Percentiles rank a stretch among this genome's conserved stretches.
phyloP scores from a whole-genome alignment of 2,888 invertebrate genomes.

The Eupeodes luniger region DNA sequence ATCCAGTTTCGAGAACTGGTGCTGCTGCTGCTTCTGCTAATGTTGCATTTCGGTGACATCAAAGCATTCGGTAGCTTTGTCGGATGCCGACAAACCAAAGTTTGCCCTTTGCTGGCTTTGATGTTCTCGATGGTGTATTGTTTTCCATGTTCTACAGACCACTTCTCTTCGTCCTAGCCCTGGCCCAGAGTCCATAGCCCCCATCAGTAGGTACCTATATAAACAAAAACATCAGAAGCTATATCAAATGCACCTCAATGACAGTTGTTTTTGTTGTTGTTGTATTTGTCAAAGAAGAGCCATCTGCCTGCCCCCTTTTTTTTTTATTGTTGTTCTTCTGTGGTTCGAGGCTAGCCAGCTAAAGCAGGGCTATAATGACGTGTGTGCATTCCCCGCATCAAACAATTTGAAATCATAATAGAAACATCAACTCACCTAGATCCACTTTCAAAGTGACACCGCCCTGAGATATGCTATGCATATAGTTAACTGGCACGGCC shows the following conservation, averaged over 20 bases:
- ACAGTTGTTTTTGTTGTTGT: slow-evolving; percentile 39
- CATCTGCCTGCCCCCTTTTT: slow-evolving; percentile 13
- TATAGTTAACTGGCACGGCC: not conserved
- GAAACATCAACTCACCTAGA: slow-evolving; percentile 72
- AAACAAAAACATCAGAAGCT: slow-evolving; percentile 65
- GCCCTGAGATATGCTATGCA: slow-evolving; percentile 38
- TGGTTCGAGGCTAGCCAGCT: slow-evolving; percentile 5
- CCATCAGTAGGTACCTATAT: not conserved
- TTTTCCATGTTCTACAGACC: slow-evolving; percentile 53
- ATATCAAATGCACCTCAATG: slow-evolving; percentile 67
- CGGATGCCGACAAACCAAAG: slow-evolving; percentile 74
- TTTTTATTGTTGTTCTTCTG: not conserved
- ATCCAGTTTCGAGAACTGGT: slow-evolving; percentile 18
- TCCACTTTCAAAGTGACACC: slow-evolving; percentile 73
- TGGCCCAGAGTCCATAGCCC: slow-evolving; percentile 19
- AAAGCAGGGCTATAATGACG: slow-evolving; percentile 18
- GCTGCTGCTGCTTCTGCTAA: not conserved
- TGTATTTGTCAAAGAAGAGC: slow-evolving; percentile 19
- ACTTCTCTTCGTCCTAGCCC: slow-evolving; percentile 26
- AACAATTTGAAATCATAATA: slow-evolving; percentile 73
- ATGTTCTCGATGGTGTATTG: slow-evolving; percentile 67
- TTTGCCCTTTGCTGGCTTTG: slow-evolving; percentile 68
- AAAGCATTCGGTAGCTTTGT: slow-evolving; percentile 70
- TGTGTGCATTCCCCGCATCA: slow-evolving; percentile 49
- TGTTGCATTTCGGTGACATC: slow-evolving; percentile 69